Evolutionary conservation across 2,888 invertebrate genomes (phyloP).

Genomic region (Euproctis similis): DNA sequence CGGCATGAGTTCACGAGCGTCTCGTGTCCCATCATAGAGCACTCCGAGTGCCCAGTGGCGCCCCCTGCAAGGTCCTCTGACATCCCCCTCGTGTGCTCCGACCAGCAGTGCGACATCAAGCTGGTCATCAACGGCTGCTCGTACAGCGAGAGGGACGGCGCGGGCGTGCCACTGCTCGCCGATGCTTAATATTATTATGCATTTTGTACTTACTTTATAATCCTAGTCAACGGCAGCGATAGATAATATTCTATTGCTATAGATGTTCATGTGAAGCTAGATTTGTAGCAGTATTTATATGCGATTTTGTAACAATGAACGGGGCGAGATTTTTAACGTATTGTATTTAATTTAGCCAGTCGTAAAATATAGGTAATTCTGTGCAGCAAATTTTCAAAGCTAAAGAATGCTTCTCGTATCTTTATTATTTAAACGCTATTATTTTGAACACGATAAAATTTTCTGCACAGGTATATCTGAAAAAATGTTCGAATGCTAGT

Average conservation of each 20-base stretch:
- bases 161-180: slow-evolving; percentile 56
- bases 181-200: slow-evolving; percentile 35
- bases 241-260: slow-evolving; percentile 15
- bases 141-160: slow-evolving; percentile 45
- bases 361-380: no score
- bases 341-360: no score
- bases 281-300: slow-evolving; percentile 7
- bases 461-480: no score
- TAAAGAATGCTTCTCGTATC: no score
- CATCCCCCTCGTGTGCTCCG: slow-evolving; percentile 15
- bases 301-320: no score
- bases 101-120: slow-evolving; percentile 47
- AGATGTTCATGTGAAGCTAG: slow-evolving; percentile 16
- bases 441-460: no score
- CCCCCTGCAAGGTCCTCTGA: slow-evolving; percentile 9
- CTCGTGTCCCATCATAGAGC: slow-evolving; percentile 84
- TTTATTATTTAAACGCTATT: no score
- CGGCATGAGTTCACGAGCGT: slow-evolving; percentile 75
- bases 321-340: neutral
- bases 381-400: no score
- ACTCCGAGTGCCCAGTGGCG: slow-evolving; percentile 32
- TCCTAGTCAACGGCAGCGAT: slow-evolving; percentile 38
- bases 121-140: slow-evolving; percentile 58
- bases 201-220: slow-evolving; percentile 23
- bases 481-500: no score